Base-by-base conservation (phyloP, 2,797 vertebrate species). In the Xyrichtys novacula region DNA sequence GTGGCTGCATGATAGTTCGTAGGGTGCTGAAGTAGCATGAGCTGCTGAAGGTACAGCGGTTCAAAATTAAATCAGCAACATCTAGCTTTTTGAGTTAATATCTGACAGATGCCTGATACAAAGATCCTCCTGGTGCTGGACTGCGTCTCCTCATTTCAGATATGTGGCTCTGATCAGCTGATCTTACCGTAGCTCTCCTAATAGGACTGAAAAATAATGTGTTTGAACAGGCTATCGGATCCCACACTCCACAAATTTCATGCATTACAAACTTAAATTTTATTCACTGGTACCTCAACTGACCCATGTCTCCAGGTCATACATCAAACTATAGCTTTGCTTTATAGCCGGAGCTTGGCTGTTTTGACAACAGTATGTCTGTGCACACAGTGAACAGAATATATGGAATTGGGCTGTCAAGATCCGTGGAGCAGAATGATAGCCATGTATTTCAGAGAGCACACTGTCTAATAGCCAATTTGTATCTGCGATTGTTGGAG, bases 381-480 rank as follows among this genome's bases (percentile, higher is more conserved):
- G 70, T 39, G 60, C 76, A 44, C 63, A 67, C 46, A 79, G 76
- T 63, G 74, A 77, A 43, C 59, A 74, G 71, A 84, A 84, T 79
- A 82, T 78, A 79, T 85, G 61, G 73, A 81, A 77, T 44, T 50
- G 72, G 63, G 25, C 74, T 84, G 82, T 84, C 80, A 81, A 38
- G 72, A 72, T 40, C 76, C 72, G 67, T 64, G 80, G 75, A 63
- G 68, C 71, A 85, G 73, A 88, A 88, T 86, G 78, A 89, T 83
- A 58, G 83, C 68, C 71, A 65, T 55, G 53, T 58, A 64, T 87
- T 85, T 85, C 77, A 74, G 63, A 80, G 74, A 63, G 60, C 63
- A 61, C 38, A 46, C 66, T 56, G 66, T 76, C 78, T 78, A 76
- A 85, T 71, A 77, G 81, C 77, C 78, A 82, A 78, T 82, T 87